A percentile compares a stretch with the other conserved stretches of the same genome.
These are phyloP conservation scores for Agriopis marginaria DNA, from an alignment of 2,888 invertebrate species.

Conservation along the genomic window DNA sequence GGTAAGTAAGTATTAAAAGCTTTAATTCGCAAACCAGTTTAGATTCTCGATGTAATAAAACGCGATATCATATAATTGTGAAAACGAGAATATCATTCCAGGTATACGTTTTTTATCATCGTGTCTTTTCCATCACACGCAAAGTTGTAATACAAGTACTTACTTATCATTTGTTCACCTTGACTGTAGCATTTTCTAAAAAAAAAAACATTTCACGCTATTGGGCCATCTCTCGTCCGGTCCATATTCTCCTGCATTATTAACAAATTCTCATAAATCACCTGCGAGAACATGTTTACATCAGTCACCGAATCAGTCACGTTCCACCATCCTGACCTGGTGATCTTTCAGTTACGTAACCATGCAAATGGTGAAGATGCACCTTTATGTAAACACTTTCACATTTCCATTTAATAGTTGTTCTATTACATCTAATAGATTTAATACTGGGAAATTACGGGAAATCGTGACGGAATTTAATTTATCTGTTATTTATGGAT, in stretches of 20 bases:
- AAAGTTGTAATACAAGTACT: background rate
- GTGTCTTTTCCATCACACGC: background rate
- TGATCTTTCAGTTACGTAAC: conserved; percentile 76
- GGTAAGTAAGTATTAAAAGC: background rate
- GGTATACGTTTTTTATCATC: background rate
- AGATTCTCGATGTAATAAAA: background rate
- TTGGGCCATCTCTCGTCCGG: conserved; percentile 12
- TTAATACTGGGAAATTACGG: conserved; percentile 50
- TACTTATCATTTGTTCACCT: too few species aligned
- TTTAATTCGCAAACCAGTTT: conserved; percentile 2
- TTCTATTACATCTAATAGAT: conserved; percentile 40
- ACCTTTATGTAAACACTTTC: conserved; percentile 80
- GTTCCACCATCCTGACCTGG: conserved; percentile 59
- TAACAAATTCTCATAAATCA: conserved; percentile 42
- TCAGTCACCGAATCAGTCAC: conserved; percentile 55
- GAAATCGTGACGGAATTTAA: conserved; percentile 48
- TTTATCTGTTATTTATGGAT: conserved; percentile 35
- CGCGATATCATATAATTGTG: background rate
- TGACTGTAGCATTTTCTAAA: background rate
- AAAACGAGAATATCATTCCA: background rate
- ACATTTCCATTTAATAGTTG: conserved; percentile 61
- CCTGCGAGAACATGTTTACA: conserved; percentile 50
- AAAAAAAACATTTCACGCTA: background rate
- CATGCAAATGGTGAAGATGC: conserved; percentile 76
- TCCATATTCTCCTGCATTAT: conserved; percentile 23